A percentile compares a stretch with the other conserved stretches of the same genome.
These are phyloP conservation scores for Opisthocomus hoazin DNA, from an alignment of 2,113 vertebrate species.

Conservation along the genomic window DNA sequence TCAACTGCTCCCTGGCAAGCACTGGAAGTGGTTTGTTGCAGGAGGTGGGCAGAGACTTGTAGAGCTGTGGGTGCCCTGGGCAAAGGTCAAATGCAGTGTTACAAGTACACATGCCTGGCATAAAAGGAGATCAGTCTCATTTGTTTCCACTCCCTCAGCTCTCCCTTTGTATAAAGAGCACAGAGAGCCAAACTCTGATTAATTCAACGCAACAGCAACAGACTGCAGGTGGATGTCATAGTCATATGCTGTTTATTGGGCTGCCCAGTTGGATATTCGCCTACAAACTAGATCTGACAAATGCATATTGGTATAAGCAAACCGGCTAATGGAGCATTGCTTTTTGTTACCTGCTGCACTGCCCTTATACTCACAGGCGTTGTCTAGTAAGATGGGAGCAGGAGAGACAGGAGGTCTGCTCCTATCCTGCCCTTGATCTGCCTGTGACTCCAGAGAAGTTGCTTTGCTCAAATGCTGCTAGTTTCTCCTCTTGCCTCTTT, in stretches of 20 bases:
- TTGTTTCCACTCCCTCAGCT: neutral
- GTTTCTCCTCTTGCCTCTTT: neutral
- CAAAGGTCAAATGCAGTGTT: neutral
- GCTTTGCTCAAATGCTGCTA: neutral
- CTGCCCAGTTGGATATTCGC: neutral
- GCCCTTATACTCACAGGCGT: neutral
- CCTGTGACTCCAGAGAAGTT: neutral
- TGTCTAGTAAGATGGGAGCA: neutral
- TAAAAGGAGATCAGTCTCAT: neutral
- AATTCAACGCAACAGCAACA: neutral
- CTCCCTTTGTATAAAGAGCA: neutral
- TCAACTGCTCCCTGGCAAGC: neutral
- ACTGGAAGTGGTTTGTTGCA: neutral
- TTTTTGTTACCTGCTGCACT: neutral
- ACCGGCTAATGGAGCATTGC: neutral
- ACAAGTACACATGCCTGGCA: neutral
- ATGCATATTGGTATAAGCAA: neutral
- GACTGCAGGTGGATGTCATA: neutral
- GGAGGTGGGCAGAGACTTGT: neutral
- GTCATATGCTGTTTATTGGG: neutral
- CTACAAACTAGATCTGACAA: constrained; percentile 12
- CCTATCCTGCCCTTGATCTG: neutral
- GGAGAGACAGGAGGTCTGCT: neutral
- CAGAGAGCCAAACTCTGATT: neutral
- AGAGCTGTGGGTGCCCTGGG: neutral